Conservation (phyloP, 2,888 invertebrate species). For the Orthosia gothica region DNA sequence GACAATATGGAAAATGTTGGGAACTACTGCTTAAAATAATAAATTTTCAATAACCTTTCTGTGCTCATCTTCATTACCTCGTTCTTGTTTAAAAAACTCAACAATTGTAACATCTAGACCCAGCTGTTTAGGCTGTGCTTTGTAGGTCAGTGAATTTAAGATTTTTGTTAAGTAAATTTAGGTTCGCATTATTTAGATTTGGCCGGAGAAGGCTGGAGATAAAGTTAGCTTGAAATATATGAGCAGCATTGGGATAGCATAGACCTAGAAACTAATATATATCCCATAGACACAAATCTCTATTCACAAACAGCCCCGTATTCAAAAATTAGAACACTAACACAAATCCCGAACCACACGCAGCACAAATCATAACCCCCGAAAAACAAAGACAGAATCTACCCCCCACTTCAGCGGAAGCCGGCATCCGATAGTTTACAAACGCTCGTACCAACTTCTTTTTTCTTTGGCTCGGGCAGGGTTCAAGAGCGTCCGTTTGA, state of each 20-base stretch:
- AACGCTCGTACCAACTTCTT: slow-evolving; percentile 52
- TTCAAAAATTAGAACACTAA: not conserved
- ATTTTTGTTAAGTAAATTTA: not conserved
- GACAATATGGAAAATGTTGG: too few species aligned
- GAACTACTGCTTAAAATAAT: too few species aligned
- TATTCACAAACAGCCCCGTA: not conserved
- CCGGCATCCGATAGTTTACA: slow-evolving; percentile 55
- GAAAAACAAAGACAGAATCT: slow-evolving; percentile 52
- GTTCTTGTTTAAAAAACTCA: too few species aligned
- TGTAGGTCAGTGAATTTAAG: not conserved
- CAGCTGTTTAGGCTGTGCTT: too few species aligned
- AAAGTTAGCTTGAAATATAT: too few species aligned
- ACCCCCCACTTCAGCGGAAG: slow-evolving; percentile 29
- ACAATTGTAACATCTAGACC: too few species aligned
- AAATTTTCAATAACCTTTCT: too few species aligned
- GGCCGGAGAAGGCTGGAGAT: too few species aligned
- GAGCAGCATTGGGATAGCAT: too few species aligned
- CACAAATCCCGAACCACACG: not conserved
- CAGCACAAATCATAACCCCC: slow-evolving; percentile 39
- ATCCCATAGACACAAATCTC: not conserved
- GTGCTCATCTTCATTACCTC: too few species aligned
- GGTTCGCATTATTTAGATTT: too few species aligned
- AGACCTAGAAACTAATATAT: not conserved
- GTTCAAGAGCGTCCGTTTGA: slow-evolving; percentile 73
- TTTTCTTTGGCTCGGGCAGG: slow-evolving; percentile 62